Base-by-base conservation (phyloP, 2,888 invertebrate genomes). In the Stegophylla sp. region DNA sequence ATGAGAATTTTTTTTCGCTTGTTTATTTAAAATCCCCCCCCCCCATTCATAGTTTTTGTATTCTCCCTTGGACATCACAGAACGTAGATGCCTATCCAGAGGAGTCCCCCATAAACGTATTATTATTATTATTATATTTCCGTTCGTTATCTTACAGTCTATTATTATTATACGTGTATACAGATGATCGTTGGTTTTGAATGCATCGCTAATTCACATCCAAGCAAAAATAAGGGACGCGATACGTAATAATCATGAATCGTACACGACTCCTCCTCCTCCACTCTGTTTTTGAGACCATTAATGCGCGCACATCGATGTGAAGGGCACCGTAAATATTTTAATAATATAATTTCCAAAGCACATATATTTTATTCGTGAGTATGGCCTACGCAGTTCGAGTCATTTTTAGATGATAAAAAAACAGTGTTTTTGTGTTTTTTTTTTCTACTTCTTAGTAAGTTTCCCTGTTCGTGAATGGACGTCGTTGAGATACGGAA, bases 141-240 rank as follows among this genome's bases (percentile, higher is more conserved):
- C 15, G 28, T 45, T 73, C 59, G 28, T 73, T 28, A 61, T 61
- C 10, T 43, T 73, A 23, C 12, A 61, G 59, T 73, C 59, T 28
- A n/a, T 73, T 45, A 43, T 45, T 13, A 48, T 74, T 9, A 61
- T 26, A 28, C 28, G 10, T n/a, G 48, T 17, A 48, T 48, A 12
- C 28, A 28, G 15, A 2, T 15, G 12, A 34, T 34, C 48, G 9
- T 74, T 74, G 63, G 34, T 61, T 61, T 74, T 63, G 74, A 74
- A 74, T 63, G 48, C 28, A 3, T 5, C 17, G 61, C 61, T n/a
- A n/a, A 48, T 48, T 63, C 9, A 5, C 20, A 15, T 17, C n/a
- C n/a, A n/a, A n/a, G n/a, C n/a, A 13, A 20, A 17, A 23, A 23
- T 9, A 28, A 69, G 28, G 61, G 56, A 20, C 10, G 15, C 5